A percentile compares a stretch with the other conserved stretches of the same genome.
Conservation (phyloP, 2,113 vertebrate genomes). For the Charadrius vociferus region DNA sequence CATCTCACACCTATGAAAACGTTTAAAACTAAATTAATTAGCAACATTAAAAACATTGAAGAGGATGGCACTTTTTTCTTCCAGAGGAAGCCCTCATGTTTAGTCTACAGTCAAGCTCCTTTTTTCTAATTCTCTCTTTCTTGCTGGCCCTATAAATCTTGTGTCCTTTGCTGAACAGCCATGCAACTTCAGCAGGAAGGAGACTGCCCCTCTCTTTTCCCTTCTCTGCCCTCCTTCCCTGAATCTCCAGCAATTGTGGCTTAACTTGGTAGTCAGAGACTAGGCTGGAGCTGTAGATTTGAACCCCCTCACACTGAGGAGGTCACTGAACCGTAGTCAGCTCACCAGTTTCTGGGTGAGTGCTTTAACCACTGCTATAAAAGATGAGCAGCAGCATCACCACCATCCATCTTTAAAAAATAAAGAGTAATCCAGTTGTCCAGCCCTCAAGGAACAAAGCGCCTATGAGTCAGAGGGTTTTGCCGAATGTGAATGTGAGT, state of each 20-base stretch:
- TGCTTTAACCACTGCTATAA: slow-evolving; percentile 57
- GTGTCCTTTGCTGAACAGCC: slow-evolving; percentile 17
- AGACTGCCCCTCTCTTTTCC: background rate
- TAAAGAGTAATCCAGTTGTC: slow-evolving; percentile 50
- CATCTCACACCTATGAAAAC: background rate
- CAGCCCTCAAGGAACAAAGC: slow-evolving; percentile 6
- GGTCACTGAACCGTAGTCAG: slow-evolving; percentile 11
- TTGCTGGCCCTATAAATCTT: slow-evolving; percentile 26
- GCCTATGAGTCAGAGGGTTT: background rate
- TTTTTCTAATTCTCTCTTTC: background rate
- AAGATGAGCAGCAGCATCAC: slow-evolving; percentile 49
- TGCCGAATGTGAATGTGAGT: background rate
- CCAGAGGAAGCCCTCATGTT: background rate
- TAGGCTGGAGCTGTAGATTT: slow-evolving; percentile 23
- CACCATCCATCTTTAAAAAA: slow-evolving; percentile 59
- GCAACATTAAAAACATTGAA: background rate
- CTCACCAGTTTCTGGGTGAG: slow-evolving; percentile 55
- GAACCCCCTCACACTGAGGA: background rate
- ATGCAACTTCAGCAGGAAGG: background rate
- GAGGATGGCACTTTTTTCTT: background rate
- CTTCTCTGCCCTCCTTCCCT: background rate
- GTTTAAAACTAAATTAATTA: slow-evolving; percentile 5
- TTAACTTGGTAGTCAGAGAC: slow-evolving; percentile 20
- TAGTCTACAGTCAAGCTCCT: background rate
- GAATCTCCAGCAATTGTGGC: background rate